Evolutionary conservation across 2,888 invertebrate genomes (phyloP).

Genomic region (Calameuta idolon): DNA sequence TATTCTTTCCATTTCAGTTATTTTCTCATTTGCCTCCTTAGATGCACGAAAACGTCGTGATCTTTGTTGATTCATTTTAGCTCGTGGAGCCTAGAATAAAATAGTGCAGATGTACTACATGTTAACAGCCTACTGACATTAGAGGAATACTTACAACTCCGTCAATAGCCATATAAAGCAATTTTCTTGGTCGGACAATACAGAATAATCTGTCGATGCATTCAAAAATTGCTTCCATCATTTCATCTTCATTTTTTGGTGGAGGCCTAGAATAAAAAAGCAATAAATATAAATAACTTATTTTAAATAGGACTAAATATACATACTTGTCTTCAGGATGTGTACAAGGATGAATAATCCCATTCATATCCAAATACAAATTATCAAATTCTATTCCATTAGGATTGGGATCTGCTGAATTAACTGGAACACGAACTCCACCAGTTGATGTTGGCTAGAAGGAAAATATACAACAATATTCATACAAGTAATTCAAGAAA

Average conservation of each 20-base stretch:
- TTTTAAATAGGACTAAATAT: slow-evolving; percentile 7
- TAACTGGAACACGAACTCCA: slow-evolving; percentile 81
- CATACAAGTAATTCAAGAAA: not conserved
- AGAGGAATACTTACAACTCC: slow-evolving; percentile 80
- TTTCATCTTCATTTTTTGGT: slow-evolving; percentile 98
- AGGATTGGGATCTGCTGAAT: slow-evolving; percentile 91
- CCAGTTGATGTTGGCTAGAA: slow-evolving; percentile 80
- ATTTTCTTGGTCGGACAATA: slow-evolving; percentile 91
- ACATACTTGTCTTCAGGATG: slow-evolving; percentile 94
- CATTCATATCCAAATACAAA: slow-evolving; percentile 99
- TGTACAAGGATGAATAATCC: slow-evolving; percentile 99
- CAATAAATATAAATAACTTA: not conserved
- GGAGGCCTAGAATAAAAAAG: slow-evolving; percentile 74
- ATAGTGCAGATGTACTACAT: slow-evolving; percentile 8
- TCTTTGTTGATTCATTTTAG: slow-evolving; percentile 99
- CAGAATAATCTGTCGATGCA: slow-evolving; percentile 96
- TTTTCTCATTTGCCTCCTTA: slow-evolving; percentile 92
- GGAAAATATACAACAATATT: slow-evolving; percentile 26
- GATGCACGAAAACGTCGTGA: slow-evolving; percentile 96
- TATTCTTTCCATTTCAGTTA: slow-evolving; percentile 84
- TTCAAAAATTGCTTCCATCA: slow-evolving; percentile 99
- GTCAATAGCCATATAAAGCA: slow-evolving; percentile 99
- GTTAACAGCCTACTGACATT: not conserved
- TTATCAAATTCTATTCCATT: slow-evolving; percentile 98
- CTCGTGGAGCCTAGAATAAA: slow-evolving; percentile 84